Base-by-base conservation (phyloP, 2,113 vertebrate genomes). In the Ameiurus melas region DNA sequence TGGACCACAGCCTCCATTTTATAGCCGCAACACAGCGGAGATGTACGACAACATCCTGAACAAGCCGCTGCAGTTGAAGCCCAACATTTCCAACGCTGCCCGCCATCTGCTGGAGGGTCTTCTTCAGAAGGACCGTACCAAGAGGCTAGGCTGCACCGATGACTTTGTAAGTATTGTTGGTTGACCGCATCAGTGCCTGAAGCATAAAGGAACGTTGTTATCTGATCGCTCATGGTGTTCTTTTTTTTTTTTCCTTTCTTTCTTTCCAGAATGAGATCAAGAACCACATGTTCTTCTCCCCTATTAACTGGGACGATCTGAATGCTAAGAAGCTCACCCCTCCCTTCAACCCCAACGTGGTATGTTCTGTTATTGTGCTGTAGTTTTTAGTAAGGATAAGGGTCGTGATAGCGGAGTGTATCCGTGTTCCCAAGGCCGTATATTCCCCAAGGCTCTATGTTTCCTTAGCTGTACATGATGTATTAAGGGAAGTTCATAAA, bases 21-120 rank as follows among this genome's bases (percentile, higher is more conserved):
- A 99, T 89, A 99, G 98, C 93, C 96, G 98, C 39, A 99, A 99
- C 95, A 99, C 98, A 0, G 98, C 98, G 0, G 98, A 99, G 95
- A 99, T 99, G 98, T 99, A 99, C 0, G 98, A 99, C 94, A 99
- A 99, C 93, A 99, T 99, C 94, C 94, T 99, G 93, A 99, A 99
- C 95, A 99, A 99, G 87, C 98, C 98, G 0, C 95, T 99, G 92
- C 98, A 98, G 93, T 93, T 99, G 81, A 99, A 99, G 93, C 98
- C 98, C 93, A 99, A 99, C 94, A 99, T 99, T 71, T 98, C 98
- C 57, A 99, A 99, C 53, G 96, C 98, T 0, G 98, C 98, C 17
- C 95, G 97, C 75, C 96, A 99, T 90, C 95, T 99, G 86, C 96
- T 99, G 90, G 98, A 99, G 91, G 97, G 98, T 17, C 96, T 99